Conservation (phyloP, 1,140 invertebrate genomes). For the Holcopasites calliopsidis region DNA sequence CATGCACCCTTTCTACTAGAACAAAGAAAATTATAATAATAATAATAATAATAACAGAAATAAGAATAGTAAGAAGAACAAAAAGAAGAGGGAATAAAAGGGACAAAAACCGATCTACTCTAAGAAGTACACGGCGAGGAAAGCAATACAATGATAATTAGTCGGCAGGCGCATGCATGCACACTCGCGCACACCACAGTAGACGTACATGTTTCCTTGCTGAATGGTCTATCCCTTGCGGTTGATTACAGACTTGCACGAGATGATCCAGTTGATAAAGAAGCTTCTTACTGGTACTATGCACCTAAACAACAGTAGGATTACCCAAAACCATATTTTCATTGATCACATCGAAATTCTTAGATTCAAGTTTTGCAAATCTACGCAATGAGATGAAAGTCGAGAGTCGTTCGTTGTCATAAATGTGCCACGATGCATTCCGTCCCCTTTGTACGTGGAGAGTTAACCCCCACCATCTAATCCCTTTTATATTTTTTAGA, state of each 20-base stretch:
- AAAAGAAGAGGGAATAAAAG: too few species aligned
- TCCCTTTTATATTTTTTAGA: not conserved
- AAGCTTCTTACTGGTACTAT: conserved; percentile 97
- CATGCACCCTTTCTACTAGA: not conserved
- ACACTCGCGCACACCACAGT: conserved; percentile 37
- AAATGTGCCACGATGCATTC: not conserved
- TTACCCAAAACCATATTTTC: conserved; percentile 59
- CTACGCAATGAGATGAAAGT: not conserved
- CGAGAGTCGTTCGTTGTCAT: not conserved
- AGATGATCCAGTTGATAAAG: conserved; percentile 97
- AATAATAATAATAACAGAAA: too few species aligned
- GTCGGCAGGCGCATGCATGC: conserved; percentile 12
- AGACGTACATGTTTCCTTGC: conserved; percentile 86
- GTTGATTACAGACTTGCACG: conserved; percentile 97
- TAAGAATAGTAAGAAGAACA: too few species aligned
- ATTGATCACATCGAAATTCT: not conserved
- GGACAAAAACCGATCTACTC: too few species aligned
- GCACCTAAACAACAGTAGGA: conserved; percentile 86
- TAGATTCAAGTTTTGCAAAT: conserved; percentile 12
- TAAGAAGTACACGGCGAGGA: not conserved
- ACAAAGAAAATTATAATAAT: too few species aligned
- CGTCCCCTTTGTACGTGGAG: not conserved
- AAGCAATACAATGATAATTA: not conserved
- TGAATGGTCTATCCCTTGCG: conserved; percentile 84
- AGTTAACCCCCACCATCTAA: conserved; percentile 28